Conservation (phyloP, 2,797 vertebrate genomes). For the Psittacula derbiana region DNA sequence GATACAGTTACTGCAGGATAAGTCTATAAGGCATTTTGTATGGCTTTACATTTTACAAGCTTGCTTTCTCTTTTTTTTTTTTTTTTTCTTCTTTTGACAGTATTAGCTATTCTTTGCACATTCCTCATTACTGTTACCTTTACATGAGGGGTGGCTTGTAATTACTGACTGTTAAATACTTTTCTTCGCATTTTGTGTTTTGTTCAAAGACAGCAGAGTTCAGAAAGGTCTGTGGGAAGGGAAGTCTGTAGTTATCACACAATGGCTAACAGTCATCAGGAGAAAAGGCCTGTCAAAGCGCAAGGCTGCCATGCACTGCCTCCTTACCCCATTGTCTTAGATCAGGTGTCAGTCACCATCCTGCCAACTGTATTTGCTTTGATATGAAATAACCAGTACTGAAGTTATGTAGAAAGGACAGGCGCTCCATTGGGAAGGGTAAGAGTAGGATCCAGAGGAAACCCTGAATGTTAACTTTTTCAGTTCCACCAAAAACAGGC, state of each 20-base stretch:
- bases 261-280: conserved; percentile 68
- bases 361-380: conserved; percentile 40
- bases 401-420: background rate
- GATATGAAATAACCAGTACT: background rate
- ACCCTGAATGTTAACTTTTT: background rate
- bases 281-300: conserved; percentile 66
- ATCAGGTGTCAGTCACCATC: conserved; percentile 64
- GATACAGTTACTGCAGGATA: conserved; percentile 79
- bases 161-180: conserved; percentile 77
- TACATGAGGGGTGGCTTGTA: conserved; percentile 71
- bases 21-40: conserved; percentile 77
- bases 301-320: conserved; percentile 1
- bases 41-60: conserved; percentile 70
- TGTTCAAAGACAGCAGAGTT: conserved; percentile 74
- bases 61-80: background rate
- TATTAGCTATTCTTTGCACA: conserved; percentile 59
- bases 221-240: conserved; percentile 75
- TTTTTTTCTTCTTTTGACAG: conserved; percentile 23
- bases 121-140: conserved; percentile 76
- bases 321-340: conserved; percentile 34
- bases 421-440: background rate
- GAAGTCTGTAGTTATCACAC: conserved; percentile 69
- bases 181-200: conserved; percentile 41
- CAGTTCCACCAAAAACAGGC: background rate
- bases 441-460: background rate